These are phyloP conservation scores for Oryzias melastigma DNA, from an alignment of 2,113 vertebrate genomes.

Conservation along the genomic window DNA sequence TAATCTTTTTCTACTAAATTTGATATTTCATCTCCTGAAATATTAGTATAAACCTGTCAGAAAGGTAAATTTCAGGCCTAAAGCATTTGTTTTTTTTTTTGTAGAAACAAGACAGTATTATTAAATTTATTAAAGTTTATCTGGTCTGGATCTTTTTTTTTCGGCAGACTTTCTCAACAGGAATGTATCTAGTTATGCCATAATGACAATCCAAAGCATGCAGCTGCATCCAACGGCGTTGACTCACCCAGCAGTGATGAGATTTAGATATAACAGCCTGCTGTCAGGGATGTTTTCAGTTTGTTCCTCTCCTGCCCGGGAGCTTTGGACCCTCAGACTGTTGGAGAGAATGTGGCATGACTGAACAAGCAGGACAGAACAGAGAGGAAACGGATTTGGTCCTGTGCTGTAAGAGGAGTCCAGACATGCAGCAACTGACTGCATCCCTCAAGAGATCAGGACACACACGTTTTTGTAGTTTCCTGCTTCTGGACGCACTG, in stretches of 20 bases:
- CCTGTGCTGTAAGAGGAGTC: constrained; percentile 45
- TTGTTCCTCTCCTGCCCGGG: background rate
- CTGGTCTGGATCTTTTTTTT: constrained; percentile 15
- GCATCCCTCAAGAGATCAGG: constrained; percentile 25
- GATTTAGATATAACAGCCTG: background rate
- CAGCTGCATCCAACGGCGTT: constrained; percentile 17
- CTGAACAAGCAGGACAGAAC: constrained; percentile 43
- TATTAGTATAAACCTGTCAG: background rate
- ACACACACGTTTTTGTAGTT: constrained; percentile 10
- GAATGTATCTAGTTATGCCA: no score
- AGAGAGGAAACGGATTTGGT: constrained; percentile 34
- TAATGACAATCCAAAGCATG: background rate
- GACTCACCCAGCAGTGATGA: constrained; percentile 10
- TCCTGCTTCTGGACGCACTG: no score
- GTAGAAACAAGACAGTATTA: background rate
- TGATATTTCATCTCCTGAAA: no score
- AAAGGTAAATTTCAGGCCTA: background rate
- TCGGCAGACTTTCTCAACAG: background rate
- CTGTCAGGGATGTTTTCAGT: background rate
- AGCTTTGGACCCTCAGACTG: constrained; percentile 33
- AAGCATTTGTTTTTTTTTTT: background rate
- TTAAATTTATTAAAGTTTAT: constrained; percentile 5
- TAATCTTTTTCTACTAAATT: no score
- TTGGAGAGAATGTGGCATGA: constrained; percentile 47
- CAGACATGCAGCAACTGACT: constrained; percentile 51